Evolutionary conservation across 2,888 invertebrate species (phyloP), one percentile per base, ranked within the genome.

Genomic region (Sesia bembeciformis): DNA sequence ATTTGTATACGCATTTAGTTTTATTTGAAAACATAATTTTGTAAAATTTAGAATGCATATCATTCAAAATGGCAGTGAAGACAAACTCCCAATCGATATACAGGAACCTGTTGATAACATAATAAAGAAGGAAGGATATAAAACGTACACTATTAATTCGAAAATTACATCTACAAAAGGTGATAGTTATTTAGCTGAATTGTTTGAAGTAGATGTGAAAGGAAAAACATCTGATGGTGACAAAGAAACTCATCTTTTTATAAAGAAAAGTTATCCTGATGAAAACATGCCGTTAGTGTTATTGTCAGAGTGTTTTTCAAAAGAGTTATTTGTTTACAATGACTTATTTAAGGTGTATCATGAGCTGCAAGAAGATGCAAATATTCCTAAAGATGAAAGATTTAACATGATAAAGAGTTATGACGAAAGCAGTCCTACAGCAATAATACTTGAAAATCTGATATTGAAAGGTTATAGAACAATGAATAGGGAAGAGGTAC

Each of bases 221-320:
- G 82, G 79, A 5, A 58, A 64, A 62, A 76, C 78, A 0, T 56
- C 56, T 4, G 52, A 63, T 3, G 76, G 72, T 0, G 53, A 61
- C 0, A 74, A 76, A 58, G 73, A 74, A 60, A 65, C 68, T 0
- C 63, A 75, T 23, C 56, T 82, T n/a, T 82, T 81, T 52, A 57
- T 78, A 1, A 82, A 83, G 59, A 62, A 64, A 3, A 62, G 67
- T 5, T 58, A 66, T 1, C 54, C 64, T 4, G 59, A 61, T 23
- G 57, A 64, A 7, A 51, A 60, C 46, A 7, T 70, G 4, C 58
- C 66, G 42, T 40, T 70, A 3, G 0, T 73, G 4, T 62, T 66
- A 3, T 4, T 78, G 0, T 38, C 57, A 2, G 57, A 65, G 4
- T 56, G 68, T 7, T 81, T 71, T 54, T 56, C 53, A 51, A 68